Evolutionary conservation across 2,888 invertebrate species (phyloP).

Genomic region (Conops quadrifasciatus): DNA sequence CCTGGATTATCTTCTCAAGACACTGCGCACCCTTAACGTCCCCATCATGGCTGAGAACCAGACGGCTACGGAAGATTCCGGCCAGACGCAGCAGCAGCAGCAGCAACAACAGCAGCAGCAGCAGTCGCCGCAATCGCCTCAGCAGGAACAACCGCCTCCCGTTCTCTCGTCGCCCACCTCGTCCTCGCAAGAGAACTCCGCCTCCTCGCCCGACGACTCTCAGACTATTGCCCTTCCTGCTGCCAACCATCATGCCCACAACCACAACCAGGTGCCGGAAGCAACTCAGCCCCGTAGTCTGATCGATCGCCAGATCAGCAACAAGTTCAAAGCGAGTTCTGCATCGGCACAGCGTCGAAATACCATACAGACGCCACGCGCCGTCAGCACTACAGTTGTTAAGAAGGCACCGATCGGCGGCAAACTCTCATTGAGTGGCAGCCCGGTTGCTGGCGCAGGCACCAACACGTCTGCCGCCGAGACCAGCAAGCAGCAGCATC

Average conservation of each 20-base stretch:
- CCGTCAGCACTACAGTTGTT: slow-evolving; percentile 51
- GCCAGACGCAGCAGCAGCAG: slow-evolving; percentile 63
- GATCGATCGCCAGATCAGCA: slow-evolving; percentile 58
- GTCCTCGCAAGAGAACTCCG: slow-evolving; percentile 43
- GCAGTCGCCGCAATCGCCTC: slow-evolving; percentile 41
- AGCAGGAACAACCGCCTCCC: slow-evolving; percentile 46
- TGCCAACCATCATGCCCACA: slow-evolving; percentile 42
- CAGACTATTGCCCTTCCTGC: slow-evolving; percentile 23
- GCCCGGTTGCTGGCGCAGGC: slow-evolving; percentile 27
- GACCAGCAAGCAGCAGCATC: slow-evolving; percentile 47
- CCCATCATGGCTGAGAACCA: slow-evolving; percentile 65
- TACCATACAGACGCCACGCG: slow-evolving; percentile 54
- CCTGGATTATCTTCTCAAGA: slow-evolving; percentile 63
- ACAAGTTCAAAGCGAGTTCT: slow-evolving; percentile 54
- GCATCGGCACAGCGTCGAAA: slow-evolving; percentile 52
- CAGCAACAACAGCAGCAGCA: slow-evolving; percentile 55
- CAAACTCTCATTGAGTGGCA: slow-evolving; percentile 51
- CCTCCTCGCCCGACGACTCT: slow-evolving; percentile 38
- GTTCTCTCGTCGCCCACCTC: slow-evolving; percentile 47
- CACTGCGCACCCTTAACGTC: slow-evolving; percentile 61
- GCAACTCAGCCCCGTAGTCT: slow-evolving; percentile 50
- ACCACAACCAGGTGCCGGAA: slow-evolving; percentile 36
- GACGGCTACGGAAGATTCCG: slow-evolving; percentile 64
- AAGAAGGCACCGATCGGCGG: slow-evolving; percentile 55
- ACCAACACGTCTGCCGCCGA: slow-evolving; percentile 13